A percentile compares a stretch with the other conserved stretches of the same genome.
phyloP scores from a whole-genome alignment of 2,113 vertebrate species.

The Philantomba maxwellii region DNA sequence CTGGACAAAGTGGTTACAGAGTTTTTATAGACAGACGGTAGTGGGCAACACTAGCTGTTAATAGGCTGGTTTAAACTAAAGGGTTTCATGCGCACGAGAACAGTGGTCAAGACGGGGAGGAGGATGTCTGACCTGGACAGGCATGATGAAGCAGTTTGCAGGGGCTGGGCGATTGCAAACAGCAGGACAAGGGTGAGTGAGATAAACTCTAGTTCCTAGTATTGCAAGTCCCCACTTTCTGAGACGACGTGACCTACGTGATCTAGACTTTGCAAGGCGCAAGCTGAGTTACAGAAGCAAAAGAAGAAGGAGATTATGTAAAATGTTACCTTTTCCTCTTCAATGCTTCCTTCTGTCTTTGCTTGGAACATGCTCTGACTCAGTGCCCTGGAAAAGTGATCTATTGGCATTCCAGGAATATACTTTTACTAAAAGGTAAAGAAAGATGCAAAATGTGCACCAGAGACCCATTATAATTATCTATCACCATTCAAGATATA shows the following conservation, averaged over 20 bases:
- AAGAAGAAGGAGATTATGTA: background rate
- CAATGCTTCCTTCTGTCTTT: background rate
- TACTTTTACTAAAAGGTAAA: background rate
- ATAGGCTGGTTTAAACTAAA: background rate
- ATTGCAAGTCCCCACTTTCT: background rate
- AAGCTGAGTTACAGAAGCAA: background rate
- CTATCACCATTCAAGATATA: background rate
- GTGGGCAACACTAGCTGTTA: background rate
- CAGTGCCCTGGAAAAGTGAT: background rate
- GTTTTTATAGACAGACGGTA: background rate
- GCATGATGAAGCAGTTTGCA: background rate
- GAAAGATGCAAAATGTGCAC: background rate
- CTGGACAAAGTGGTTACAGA: background rate
- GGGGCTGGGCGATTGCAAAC: background rate
- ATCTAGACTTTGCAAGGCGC: background rate
- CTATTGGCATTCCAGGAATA: background rate
- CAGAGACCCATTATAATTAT: background rate
- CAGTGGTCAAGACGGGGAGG: background rate
- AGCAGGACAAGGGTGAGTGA: background rate
- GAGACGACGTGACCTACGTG: too few relatives aligned
- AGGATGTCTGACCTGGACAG: background rate
- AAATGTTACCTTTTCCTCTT: background rate
- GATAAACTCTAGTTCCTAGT: background rate
- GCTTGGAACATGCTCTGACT: background rate
- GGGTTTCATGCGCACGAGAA: fast-evolving